phyloP scores from a whole-genome alignment of 2,888 invertebrate genomes.

The Heliconius sara region DNA sequence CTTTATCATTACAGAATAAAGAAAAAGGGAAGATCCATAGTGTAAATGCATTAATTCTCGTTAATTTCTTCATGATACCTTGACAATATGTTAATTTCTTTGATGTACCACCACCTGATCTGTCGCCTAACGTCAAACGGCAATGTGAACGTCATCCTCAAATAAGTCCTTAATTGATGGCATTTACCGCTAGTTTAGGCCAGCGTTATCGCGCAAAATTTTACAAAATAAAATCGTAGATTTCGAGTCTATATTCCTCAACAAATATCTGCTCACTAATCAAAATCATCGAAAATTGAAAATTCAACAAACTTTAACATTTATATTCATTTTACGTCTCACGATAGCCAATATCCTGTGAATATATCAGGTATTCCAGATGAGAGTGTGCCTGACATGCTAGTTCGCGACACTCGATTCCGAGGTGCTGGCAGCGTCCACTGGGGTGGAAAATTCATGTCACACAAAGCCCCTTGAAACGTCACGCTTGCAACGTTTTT shows the following conservation, averaged over 20 bases:
- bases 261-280: background rate
- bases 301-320: background rate
- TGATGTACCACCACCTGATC: too few species aligned
- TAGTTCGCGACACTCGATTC: constrained; percentile 3
- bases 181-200: too few species aligned
- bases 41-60: too few species aligned
- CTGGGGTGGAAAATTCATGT: constrained; percentile 30
- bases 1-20: too few species aligned
- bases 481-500: constrained; percentile 27
- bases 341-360: background rate
- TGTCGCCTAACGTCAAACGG: too few species aligned
- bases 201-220: too few species aligned
- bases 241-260: background rate
- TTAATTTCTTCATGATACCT: too few species aligned
- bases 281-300: background rate
- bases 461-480: constrained; percentile 30
- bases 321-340: background rate
- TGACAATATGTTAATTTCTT: too few species aligned
- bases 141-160: too few species aligned
- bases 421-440: constrained; percentile 20
- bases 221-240: background rate
- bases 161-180: too few species aligned
- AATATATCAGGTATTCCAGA: background rate
- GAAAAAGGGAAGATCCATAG: too few species aligned
- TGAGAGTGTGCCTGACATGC: background rate